A percentile compares a stretch with the other conserved stretches of the same genome.
Conservation (phyloP, 2,113 vertebrate species). For the Onychostruthus taczanowskii region DNA sequence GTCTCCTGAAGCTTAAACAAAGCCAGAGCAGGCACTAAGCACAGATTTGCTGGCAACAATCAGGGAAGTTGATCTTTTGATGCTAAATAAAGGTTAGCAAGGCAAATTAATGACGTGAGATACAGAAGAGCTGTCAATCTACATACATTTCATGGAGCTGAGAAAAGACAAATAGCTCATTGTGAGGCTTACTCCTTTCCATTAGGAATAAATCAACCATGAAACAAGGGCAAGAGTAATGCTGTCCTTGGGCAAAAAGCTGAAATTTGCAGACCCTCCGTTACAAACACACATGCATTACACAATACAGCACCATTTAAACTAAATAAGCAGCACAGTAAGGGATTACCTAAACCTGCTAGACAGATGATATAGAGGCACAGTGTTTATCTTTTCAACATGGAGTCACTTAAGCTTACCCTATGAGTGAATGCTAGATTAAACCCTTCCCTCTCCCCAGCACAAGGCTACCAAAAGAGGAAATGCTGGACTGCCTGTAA, state of each 20-base stretch:
- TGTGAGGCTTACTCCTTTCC: constrained; percentile 30
- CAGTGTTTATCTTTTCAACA: constrained; percentile 10
- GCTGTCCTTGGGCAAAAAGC: constrained; percentile 1
- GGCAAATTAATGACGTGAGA: constrained; percentile 16
- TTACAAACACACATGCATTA: background rate
- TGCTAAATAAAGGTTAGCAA: background rate
- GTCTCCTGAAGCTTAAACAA: background rate
- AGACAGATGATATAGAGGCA: background rate
- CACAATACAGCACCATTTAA: constrained; percentile 2
- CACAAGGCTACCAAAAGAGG: background rate
- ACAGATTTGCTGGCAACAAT: background rate
- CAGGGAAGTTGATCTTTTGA: background rate
- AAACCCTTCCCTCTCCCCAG: background rate
- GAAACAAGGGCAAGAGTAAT: constrained; percentile 31
- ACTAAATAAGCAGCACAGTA: constrained; percentile 32
- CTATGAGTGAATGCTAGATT: background rate
- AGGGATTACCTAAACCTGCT: constrained; percentile 40
- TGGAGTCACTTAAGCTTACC: background rate
- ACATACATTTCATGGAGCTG: background rate
- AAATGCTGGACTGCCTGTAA: background rate
- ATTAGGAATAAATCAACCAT: constrained; percentile 54
- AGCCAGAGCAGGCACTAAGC: background rate
- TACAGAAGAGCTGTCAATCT: constrained; percentile 22
- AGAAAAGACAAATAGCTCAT: constrained; percentile 20
- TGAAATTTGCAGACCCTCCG: background rate